These are phyloP conservation scores for Porites lobata DNA, from an alignment of 92 coral and sea anemone species.

Conservation along the genomic window DNA sequence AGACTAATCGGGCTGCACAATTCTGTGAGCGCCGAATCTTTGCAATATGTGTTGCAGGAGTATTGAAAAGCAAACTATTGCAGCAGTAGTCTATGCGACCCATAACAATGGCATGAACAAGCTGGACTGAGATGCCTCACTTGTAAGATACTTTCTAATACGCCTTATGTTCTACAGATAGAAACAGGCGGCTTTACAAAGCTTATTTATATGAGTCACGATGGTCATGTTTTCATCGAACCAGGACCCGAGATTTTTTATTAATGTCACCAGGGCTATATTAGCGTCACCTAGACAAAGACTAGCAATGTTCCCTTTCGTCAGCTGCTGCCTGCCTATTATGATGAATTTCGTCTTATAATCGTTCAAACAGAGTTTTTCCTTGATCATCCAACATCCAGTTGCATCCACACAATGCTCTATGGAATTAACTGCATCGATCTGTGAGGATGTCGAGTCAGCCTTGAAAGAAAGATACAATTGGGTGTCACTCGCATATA, in stretches of 20 bases:
- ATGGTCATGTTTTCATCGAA: slow-evolving; percentile 6
- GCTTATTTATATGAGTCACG: neutral
- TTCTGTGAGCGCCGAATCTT: neutral
- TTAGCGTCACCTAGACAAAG: neutral
- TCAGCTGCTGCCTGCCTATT: too few species aligned
- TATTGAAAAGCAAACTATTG: neutral
- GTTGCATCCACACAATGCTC: neutral
- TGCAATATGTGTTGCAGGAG: too few species aligned
- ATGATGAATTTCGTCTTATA: too few species aligned
- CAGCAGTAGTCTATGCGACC: slow-evolving; percentile 1
- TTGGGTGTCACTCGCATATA: slow-evolving; percentile 16
- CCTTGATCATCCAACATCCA: slow-evolving; percentile 22
- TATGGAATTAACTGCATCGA: slow-evolving; percentile 18
- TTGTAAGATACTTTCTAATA: neutral
- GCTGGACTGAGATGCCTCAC: neutral
- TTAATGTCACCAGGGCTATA: neutral
- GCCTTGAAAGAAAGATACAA: slow-evolving; percentile 28
- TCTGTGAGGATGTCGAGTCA: slow-evolving; percentile 1
- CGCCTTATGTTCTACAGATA: neutral
- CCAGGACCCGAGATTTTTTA: neutral
- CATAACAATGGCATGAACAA: too few species aligned
- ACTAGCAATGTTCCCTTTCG: neutral
- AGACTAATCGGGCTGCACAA: neutral
- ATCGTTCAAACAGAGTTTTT: slow-evolving; percentile 9
- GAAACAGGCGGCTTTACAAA: neutral